Conservation (phyloP, 2,888 invertebrate species). For the Drosophila rellima region DNA sequence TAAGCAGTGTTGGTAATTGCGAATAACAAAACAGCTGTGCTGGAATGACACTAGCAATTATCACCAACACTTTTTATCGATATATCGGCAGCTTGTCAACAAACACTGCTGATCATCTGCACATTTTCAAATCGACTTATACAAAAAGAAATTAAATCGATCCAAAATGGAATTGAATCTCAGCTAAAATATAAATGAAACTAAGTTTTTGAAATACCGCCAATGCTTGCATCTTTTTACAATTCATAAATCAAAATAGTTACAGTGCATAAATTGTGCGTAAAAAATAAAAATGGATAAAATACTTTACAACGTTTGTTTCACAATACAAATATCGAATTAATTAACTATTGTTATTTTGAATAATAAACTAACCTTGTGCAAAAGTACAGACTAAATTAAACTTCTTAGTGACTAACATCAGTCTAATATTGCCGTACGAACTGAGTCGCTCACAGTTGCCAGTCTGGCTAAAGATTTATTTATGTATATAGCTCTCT, state of each 20-base stretch:
- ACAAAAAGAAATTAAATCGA: no score
- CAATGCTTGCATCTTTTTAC: neutral
- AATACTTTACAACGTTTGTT: neutral
- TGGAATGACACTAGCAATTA: conserved; percentile 35
- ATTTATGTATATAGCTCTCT: no score
- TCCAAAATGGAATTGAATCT: no score
- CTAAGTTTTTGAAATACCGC: neutral
- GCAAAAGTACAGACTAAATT: conserved; percentile 60
- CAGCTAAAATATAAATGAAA: neutral
- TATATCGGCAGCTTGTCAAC: no score
- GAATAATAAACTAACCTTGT: conserved; percentile 5
- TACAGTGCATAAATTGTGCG: neutral
- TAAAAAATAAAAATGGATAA: neutral
- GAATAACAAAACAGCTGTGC: conserved; percentile 31
- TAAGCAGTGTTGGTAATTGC: conserved; percentile 37
- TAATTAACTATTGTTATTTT: conserved; percentile 6
- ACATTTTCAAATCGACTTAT: no score
- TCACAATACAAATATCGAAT: neutral
- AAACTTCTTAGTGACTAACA: conserved; percentile 64
- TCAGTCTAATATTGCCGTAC: conserved; percentile 57
- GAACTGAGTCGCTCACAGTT: conserved; percentile 43
- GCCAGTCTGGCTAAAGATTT: no score
- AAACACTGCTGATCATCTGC: no score
- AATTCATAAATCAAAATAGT: neutral
- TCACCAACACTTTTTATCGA: no score